phyloP scores from a whole-genome alignment of 2,888 invertebrate genomes.

The Galeopsomyia nigrocyanea region DNA sequence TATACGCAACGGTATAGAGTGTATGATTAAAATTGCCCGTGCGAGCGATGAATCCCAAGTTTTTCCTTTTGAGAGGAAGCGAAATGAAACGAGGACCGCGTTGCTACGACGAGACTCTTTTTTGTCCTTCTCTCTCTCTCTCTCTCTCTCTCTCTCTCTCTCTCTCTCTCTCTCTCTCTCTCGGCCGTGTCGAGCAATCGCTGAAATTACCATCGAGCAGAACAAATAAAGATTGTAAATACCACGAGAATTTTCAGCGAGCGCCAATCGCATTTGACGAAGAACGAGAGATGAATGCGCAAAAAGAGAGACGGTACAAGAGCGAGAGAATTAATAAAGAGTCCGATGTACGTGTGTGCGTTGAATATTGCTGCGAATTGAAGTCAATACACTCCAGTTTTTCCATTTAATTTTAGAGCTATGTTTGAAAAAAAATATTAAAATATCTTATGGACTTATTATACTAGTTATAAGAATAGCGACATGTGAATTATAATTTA shows the following conservation, averaged over 20 bases:
- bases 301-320: no score
- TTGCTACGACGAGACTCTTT: slow-evolving; percentile 1
- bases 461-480: no score
- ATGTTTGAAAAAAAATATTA: no score
- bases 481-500: no score
- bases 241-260: background rate
- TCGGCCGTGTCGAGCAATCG: slow-evolving; percentile 21
- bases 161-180: background rate
- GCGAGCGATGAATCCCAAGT: slow-evolving; percentile 32
- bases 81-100: slow-evolving; percentile 31
- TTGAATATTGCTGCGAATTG: no score
- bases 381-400: no score
- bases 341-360: no score
- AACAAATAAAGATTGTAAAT: slow-evolving; percentile 34
- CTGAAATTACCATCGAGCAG: slow-evolving; percentile 35
- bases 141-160: background rate
- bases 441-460: no score
- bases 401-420: no score
- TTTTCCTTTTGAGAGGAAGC: slow-evolving; percentile 25
- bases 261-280: no score
- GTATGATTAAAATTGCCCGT: slow-evolving; percentile 44
- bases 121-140: background rate
- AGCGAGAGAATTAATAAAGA: no score
- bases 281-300: no score
- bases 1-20: background rate